phyloP scores from a whole-genome alignment of 2,888 invertebrate genomes.

The Helobdella robusta region DNA sequence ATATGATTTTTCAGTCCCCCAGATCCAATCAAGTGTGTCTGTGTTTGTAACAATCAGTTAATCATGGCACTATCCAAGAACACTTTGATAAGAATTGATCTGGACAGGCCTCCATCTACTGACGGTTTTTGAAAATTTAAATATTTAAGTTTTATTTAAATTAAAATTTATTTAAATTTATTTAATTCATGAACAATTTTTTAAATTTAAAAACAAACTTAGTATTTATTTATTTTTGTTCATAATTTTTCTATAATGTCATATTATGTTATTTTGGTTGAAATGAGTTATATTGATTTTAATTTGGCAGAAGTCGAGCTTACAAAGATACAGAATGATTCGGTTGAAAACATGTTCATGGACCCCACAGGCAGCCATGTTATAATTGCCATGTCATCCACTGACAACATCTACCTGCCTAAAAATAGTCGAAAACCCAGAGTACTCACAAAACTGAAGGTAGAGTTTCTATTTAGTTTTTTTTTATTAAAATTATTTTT shows the following conservation, averaged over 20 bases:
- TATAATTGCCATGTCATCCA: slow-evolving; percentile 63
- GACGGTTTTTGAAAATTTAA: slow-evolving; percentile 55
- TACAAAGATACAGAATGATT: slow-evolving; percentile 53
- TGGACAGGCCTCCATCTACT: slow-evolving; percentile 66
- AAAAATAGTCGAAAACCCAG: slow-evolving; percentile 67
- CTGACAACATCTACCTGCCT: slow-evolving; percentile 70
- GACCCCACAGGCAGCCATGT: slow-evolving; percentile 80
- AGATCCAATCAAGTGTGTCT: slow-evolving; percentile 68
- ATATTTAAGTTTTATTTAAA: not conserved
- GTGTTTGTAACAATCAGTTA: slow-evolving; percentile 70
- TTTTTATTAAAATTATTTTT: not conserved
- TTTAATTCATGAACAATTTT: not conserved
- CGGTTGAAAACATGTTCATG: slow-evolving; percentile 57
- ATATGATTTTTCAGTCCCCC: slow-evolving; percentile 56
- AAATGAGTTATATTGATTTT: not conserved
- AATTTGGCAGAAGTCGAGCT: slow-evolving; percentile 63
- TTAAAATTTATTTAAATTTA: not conserved
- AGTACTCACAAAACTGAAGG: slow-evolving; percentile 52
- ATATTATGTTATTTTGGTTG: slow-evolving; percentile 1
- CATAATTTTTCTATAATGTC: not conserved
- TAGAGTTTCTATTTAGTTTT: slow-evolving; percentile 9
- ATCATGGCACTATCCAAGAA: slow-evolving; percentile 75
- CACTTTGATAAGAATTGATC: slow-evolving; percentile 68
- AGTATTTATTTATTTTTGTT: not conserved
- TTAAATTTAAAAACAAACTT: not conserved